These are phyloP conservation scores for Daubentonia madagascariensis DNA, from an alignment of 2,113 vertebrate genomes.

Conservation along the genomic window DNA sequence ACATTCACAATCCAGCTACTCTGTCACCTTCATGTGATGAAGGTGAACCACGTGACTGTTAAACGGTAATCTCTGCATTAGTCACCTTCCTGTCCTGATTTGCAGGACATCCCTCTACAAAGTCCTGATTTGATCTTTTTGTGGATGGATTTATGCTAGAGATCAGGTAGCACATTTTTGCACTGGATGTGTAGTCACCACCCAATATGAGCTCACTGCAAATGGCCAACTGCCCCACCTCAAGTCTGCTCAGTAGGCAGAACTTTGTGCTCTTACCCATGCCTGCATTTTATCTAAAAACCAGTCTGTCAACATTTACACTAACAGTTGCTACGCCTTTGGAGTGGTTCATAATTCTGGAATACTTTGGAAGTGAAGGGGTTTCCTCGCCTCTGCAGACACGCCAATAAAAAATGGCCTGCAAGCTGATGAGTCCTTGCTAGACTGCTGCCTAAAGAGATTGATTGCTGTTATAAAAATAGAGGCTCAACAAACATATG, in stretches of 20 bases:
- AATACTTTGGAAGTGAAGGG: neutral
- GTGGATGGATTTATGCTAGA: neutral
- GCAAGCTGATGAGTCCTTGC: neutral
- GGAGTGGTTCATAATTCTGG: neutral
- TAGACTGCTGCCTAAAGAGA: neutral
- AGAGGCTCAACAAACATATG: too few species aligned
- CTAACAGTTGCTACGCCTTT: neutral
- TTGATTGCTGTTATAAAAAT: neutral
- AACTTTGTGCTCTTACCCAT: neutral
- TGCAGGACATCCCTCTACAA: too few species aligned
- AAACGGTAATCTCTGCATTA: neutral
- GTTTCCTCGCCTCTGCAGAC: neutral
- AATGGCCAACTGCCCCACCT: neutral
- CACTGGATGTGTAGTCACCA: neutral
- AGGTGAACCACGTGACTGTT: neutral
- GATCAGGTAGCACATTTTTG: neutral
- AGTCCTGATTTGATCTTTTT: neutral
- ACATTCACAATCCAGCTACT: neutral
- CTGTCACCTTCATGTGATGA: neutral
- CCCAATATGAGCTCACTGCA: neutral
- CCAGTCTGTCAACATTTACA: neutral
- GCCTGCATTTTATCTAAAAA: neutral
- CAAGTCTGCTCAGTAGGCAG: neutral
- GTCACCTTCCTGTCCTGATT: neutral
- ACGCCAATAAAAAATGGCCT: neutral